These are phyloP conservation scores for Spilosoma lubricipeda DNA, from an alignment of 2,888 invertebrate species.

Conservation along the genomic window DNA sequence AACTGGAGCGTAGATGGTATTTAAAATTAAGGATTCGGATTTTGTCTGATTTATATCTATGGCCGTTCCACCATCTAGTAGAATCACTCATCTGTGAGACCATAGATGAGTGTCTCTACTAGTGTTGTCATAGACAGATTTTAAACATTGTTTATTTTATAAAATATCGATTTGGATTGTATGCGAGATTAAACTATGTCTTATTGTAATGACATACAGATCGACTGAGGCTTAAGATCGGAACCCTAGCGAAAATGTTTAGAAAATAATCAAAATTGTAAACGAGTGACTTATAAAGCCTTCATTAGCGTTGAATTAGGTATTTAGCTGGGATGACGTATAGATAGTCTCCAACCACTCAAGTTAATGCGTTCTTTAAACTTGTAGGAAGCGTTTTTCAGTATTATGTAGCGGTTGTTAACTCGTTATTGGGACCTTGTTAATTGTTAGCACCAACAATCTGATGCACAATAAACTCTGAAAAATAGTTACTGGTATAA, in stretches of 20 bases:
- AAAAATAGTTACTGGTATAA: conserved; percentile 10
- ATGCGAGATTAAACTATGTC: neutral
- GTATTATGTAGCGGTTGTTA: conserved; percentile 53
- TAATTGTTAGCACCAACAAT: conserved; percentile 43
- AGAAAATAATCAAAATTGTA: conserved; percentile 45
- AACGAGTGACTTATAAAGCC: conserved; percentile 65
- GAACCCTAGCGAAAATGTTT: conserved; percentile 20
- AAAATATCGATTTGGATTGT: neutral
- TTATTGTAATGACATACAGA: neutral
- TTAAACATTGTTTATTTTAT: neutral
- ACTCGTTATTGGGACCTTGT: conserved; percentile 35
- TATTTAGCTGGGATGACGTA: conserved; percentile 28
- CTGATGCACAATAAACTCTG: conserved; percentile 37
- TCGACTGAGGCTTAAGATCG: neutral
- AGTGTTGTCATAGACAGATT: neutral
- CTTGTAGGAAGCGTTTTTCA: conserved; percentile 45
- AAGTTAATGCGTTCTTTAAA: conserved; percentile 45
- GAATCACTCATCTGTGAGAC: neutral
- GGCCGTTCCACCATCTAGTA: neutral
- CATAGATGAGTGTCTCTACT: too few relatives aligned
- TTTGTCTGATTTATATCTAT: neutral
- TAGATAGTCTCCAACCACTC: conserved; percentile 27
- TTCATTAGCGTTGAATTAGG: conserved; percentile 52
- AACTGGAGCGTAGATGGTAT: conserved; percentile 22
- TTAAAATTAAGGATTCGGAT: conserved; percentile 12